A percentile compares a stretch with the other conserved stretches of the same genome.
These are phyloP conservation scores for Gila orcuttii DNA, from an alignment of 2,113 vertebrate species.

Conservation along the genomic window DNA sequence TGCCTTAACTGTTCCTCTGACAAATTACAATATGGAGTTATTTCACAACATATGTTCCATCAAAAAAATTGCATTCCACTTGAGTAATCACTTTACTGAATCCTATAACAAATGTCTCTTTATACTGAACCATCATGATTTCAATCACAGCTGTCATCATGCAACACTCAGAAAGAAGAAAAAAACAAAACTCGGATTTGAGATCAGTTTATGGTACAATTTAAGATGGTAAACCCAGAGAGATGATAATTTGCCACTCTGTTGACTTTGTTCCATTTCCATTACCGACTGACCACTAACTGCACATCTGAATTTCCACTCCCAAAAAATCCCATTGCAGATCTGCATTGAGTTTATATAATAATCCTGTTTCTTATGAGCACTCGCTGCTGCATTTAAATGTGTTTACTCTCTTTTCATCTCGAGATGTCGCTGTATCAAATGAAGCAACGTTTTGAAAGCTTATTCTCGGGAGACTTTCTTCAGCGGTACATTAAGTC, in stretches of 20 bases:
- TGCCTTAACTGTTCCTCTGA: slow-evolving; percentile 20
- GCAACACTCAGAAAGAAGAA: background rate
- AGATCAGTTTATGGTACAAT: background rate
- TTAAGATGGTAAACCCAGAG: slow-evolving; percentile 19
- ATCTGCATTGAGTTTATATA: slow-evolving; percentile 33
- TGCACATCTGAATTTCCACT: slow-evolving; percentile 13
- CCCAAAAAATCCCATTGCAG: background rate
- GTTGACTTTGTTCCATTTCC: slow-evolving; percentile 28
- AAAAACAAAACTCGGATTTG: background rate
- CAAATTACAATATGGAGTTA: slow-evolving; percentile 22
- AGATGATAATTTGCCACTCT: slow-evolving; percentile 33
- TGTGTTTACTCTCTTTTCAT: slow-evolving; percentile 25
- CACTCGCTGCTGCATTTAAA: background rate
- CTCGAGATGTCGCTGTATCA: slow-evolving; percentile 19
- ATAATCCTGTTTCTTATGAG: slow-evolving; percentile 43
- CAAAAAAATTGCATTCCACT: background rate
- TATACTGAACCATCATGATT: background rate
- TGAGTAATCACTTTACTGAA: slow-evolving; percentile 25
- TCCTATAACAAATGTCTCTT: background rate
- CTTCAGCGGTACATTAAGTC: slow-evolving; percentile 25
- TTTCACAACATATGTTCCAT: slow-evolving; percentile 4
- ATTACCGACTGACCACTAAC: slow-evolving; percentile 33
- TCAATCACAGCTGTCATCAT: background rate
- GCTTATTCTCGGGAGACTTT: slow-evolving; percentile 19
- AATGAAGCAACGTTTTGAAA: slow-evolving; percentile 20